These are phyloP conservation scores for Saccostrea glomerata DNA, from an alignment of 1,140 invertebrate species.

Conservation along the genomic window DNA sequence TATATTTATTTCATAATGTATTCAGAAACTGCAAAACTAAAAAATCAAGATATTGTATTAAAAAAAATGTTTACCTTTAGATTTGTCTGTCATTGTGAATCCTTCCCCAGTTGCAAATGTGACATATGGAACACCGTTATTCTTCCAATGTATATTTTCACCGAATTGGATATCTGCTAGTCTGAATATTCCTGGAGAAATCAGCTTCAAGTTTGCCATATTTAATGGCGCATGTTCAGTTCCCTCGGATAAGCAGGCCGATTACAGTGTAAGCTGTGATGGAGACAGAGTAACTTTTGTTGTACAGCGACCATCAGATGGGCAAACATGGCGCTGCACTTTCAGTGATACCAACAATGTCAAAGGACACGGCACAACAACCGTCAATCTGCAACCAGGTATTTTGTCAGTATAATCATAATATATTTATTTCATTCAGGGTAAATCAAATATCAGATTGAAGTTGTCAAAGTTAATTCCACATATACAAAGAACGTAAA, in stretches of 20 bases:
- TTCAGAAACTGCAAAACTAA: too few relatives aligned
- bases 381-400: not conserved
- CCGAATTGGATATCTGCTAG: not conserved
- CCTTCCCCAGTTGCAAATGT: not conserved
- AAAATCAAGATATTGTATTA: not conserved
- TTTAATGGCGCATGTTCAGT: not conserved
- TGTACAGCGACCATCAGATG: not conserved
- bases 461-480: too few relatives aligned
- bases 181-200: not conserved
- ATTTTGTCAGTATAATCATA: too few relatives aligned
- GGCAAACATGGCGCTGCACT: not conserved
- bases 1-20: too few relatives aligned
- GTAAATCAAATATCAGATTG: too few relatives aligned
- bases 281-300: not conserved
- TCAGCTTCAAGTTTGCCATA: not conserved
- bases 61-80: not conserved
- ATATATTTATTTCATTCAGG: too few relatives aligned
- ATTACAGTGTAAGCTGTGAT: not conserved
- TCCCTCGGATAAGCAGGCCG: not conserved
- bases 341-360: too few relatives aligned
- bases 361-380: not conserved
- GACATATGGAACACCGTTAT: not conserved
- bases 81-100: not conserved
- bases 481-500: too few relatives aligned
- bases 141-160: not conserved